phyloP scores from a whole-genome alignment of 2,113 vertebrate genomes.

The Gymnobelideus leadbeateri region DNA sequence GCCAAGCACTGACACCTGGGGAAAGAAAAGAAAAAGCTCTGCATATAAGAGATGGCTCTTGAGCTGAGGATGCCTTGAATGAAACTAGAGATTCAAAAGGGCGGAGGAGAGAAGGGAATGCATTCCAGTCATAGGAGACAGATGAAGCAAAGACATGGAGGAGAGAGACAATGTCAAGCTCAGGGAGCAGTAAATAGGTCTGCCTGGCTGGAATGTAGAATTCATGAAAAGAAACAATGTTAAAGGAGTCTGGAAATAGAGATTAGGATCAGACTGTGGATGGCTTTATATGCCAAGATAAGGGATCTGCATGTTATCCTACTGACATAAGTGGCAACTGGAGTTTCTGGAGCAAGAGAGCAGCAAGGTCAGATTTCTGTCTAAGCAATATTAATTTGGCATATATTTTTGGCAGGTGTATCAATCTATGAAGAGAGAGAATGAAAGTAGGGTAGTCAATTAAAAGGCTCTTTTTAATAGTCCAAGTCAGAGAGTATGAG shows the following conservation, averaged over 20 bases:
- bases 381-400: background rate
- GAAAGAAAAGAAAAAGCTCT: background rate
- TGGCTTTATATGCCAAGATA: background rate
- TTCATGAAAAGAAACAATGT: background rate
- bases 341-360: background rate
- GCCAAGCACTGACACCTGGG: background rate
- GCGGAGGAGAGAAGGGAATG: background rate
- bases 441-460: background rate
- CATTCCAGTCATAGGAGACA: background rate
- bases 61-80: background rate
- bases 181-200: background rate
- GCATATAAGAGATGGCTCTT: background rate
- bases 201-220: background rate
- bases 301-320: background rate
- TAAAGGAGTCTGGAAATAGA: background rate
- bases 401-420: background rate
- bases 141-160: background rate
- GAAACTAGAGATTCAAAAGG: background rate
- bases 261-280: background rate
- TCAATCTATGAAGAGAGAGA: background rate
- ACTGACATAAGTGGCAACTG: background rate
- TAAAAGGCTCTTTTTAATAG: background rate
- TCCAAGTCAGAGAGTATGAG: background rate
- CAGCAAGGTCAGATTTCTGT: background rate
- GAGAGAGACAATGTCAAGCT: background rate